Evolutionary conservation across 1,140 invertebrate genomes (phyloP).

Genomic region (Drosophila lacteicornis): DNA sequence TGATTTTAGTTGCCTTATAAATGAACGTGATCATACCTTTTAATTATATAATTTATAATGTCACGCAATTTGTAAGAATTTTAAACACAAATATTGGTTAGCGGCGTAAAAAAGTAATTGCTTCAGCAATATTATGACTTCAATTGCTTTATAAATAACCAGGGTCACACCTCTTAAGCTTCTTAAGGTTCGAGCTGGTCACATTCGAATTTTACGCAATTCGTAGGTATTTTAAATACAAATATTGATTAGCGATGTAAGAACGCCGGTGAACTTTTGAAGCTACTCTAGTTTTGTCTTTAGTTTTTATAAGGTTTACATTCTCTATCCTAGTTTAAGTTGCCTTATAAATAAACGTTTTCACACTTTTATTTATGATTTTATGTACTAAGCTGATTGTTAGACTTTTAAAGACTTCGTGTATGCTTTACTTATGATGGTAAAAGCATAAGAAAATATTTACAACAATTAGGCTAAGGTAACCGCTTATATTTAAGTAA

Average conservation of each 20-base stretch:
- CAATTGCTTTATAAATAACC: not conserved
- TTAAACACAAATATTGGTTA: not conserved
- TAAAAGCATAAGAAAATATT: too few relatives aligned
- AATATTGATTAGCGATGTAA: too few relatives aligned
- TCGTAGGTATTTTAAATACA: not conserved
- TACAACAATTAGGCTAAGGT: too few relatives aligned
- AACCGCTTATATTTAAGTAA: too few relatives aligned
- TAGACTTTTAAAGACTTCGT: too few relatives aligned
- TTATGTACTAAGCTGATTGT: too few relatives aligned
- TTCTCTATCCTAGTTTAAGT: too few relatives aligned
- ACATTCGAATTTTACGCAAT: not conserved
- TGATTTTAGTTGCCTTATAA: not conserved
- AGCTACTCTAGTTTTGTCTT: too few relatives aligned
- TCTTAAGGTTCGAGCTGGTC: not conserved
- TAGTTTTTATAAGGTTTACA: too few relatives aligned
- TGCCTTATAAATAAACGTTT: not conserved
- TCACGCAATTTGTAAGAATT: not conserved
- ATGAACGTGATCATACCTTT: not conserved
- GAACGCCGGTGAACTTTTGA: too few relatives aligned
- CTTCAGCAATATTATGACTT: not conserved
- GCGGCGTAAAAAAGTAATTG: too few relatives aligned
- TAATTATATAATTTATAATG: not conserved
- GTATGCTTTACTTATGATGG: too few relatives aligned
- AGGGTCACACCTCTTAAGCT: not conserved
- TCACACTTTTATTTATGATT: not conserved